phyloP scores from a whole-genome alignment of 2,113 vertebrate genomes.

The Setophaga coronata region DNA sequence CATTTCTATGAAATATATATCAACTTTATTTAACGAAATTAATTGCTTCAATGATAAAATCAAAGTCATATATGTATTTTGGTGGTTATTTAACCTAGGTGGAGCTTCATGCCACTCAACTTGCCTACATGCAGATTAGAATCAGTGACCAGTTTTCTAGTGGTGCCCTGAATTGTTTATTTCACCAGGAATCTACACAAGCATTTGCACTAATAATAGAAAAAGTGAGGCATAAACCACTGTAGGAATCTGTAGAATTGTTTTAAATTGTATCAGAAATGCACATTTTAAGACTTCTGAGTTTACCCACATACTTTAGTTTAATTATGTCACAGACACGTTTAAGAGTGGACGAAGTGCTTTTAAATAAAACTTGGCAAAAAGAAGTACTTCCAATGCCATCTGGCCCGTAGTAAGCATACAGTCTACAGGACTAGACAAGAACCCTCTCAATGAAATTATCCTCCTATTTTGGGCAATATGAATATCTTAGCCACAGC shows the following conservation, averaged over 20 bases:
- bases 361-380: background rate
- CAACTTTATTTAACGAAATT: background rate
- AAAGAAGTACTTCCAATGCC: background rate
- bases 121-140: background rate
- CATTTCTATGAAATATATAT: background rate
- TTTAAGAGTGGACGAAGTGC: background rate
- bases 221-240: background rate
- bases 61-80: background rate
- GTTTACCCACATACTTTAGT: background rate
- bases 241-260: background rate
- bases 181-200: background rate
- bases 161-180: background rate
- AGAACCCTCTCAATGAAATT: background rate
- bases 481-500: background rate
- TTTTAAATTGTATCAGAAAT: background rate
- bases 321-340: accelerated
- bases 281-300: background rate
- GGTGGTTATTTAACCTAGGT: background rate
- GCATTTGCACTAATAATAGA: background rate
- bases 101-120: background rate
- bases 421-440: too few relatives aligned
- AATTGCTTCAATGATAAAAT: background rate
- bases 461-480: background rate
- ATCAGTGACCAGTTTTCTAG: background rate
- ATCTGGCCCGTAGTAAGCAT: background rate